Conservation (phyloP, 2,888 invertebrate genomes). For the Melanotus villosus region DNA sequence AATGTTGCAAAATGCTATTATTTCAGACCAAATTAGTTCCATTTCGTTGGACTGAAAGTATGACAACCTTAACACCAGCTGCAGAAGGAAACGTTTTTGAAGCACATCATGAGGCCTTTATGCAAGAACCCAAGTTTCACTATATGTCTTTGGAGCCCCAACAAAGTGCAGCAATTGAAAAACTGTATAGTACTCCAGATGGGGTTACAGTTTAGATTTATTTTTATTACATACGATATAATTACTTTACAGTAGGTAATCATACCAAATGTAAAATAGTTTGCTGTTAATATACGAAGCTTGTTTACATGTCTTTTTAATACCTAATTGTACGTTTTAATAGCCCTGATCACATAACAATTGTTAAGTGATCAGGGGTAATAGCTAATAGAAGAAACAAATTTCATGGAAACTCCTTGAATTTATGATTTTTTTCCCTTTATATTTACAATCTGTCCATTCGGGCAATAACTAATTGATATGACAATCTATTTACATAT, state of each 20-base stretch:
- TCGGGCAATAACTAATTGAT: too few species aligned
- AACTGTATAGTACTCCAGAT: background rate
- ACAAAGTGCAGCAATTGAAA: slow-evolving; percentile 44
- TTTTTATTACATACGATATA: background rate
- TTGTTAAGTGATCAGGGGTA: too few species aligned
- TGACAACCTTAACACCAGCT: slow-evolving; percentile 48
- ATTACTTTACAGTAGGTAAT: too few species aligned
- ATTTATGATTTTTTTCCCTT: too few species aligned
- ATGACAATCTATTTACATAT: too few species aligned
- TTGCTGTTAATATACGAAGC: background rate
- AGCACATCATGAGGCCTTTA: slow-evolving; percentile 44
- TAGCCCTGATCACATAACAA: too few species aligned
- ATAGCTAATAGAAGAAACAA: too few species aligned
- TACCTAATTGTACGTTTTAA: too few species aligned
- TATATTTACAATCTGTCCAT: too few species aligned
- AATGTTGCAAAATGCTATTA: too few species aligned
- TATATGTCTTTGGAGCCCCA: slow-evolving; percentile 60
- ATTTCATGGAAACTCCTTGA: too few species aligned
- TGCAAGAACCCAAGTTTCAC: slow-evolving; percentile 52
- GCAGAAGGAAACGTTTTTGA: slow-evolving; percentile 36
- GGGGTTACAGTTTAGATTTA: background rate
- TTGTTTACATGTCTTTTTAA: background rate
- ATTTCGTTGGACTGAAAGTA: slow-evolving; percentile 53
- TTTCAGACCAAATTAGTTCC: slow-evolving; percentile 54
- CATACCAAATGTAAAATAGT: background rate